Conservation (phyloP, 2,888 invertebrate genomes). For the Lamellibrachia satsuma region DNA sequence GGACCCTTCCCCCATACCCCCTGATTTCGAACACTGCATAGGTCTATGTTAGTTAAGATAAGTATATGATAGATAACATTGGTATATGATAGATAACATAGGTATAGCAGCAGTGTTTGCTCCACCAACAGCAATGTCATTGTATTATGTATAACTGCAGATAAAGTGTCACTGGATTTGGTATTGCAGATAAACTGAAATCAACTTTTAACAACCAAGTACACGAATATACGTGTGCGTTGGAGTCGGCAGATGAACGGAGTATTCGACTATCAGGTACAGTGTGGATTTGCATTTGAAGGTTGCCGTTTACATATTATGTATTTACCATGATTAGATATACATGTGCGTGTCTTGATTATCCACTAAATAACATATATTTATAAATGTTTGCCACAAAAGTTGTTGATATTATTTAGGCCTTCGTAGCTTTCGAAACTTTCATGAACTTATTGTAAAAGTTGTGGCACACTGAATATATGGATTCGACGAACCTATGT, state of each 20-base stretch:
- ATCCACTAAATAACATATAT: not conserved
- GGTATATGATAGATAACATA: no score
- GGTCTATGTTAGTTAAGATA: no score
- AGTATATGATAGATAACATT: no score
- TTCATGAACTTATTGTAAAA: no score
- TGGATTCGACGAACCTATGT: not conserved
- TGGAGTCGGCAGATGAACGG: not conserved
- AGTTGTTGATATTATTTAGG: not conserved
- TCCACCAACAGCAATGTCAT: not conserved
- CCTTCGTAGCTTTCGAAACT: not conserved
- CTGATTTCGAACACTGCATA: no score
- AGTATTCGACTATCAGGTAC: not conserved
- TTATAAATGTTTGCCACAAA: not conserved
- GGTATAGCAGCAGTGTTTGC: no score
- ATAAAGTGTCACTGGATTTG: not conserved
- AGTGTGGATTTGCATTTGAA: not conserved
- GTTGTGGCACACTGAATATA: not conserved
- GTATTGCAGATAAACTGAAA: constrained; percentile 27
- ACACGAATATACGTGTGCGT: constrained; percentile 30
- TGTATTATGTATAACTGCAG: not conserved
- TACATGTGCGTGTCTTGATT: not conserved
- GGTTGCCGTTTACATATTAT: not conserved
- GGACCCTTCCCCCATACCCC: no score
- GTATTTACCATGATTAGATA: not conserved
- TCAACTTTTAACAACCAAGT: constrained; percentile 31